These are phyloP conservation scores for Reticulitermes speratus DNA, from an alignment of 1,140 invertebrate genomes.

Conservation along the genomic window DNA sequence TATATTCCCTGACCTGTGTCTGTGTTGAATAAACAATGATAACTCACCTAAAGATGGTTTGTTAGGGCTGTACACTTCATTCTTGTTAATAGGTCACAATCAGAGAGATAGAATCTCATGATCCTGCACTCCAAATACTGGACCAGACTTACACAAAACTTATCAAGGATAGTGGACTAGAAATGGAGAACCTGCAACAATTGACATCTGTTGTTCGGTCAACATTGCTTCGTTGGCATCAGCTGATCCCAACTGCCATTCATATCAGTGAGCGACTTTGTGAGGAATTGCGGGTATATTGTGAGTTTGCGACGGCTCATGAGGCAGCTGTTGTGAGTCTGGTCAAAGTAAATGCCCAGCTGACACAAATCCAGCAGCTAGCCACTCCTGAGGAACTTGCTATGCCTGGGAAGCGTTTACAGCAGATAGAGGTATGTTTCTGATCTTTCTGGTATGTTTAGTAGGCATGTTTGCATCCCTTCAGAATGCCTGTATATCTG, in stretches of 20 bases:
- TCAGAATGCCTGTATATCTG: neutral
- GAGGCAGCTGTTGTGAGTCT: slow-evolving; percentile 66
- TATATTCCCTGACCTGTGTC: too few relatives aligned
- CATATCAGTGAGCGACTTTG: slow-evolving; percentile 47
- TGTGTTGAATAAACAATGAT: too few relatives aligned
- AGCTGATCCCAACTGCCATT: slow-evolving; percentile 51
- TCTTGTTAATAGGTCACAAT: neutral
- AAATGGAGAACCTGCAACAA: slow-evolving; percentile 59
- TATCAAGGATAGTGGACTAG: slow-evolving; percentile 56
- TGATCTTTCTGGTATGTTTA: neutral
- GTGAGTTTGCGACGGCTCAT: slow-evolving; percentile 67
- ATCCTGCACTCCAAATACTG: slow-evolving; percentile 54
- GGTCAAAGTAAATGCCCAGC: slow-evolving; percentile 64
- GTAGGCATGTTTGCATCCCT: too few relatives aligned
- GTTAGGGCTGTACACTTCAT: too few relatives aligned
- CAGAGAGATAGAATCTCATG: slow-evolving; percentile 57
- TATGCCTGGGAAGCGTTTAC: slow-evolving; percentile 45
- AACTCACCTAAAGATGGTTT: too few relatives aligned
- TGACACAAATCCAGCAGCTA: slow-evolving; percentile 68
- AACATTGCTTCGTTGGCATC: slow-evolving; percentile 59
- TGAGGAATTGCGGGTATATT: slow-evolving; percentile 57
- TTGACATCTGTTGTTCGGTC: slow-evolving; percentile 53
- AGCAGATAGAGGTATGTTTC: slow-evolving; percentile 46
- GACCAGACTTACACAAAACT: slow-evolving; percentile 62
- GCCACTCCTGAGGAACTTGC: slow-evolving; percentile 49